Base-by-base conservation (phyloP, 2,113 vertebrate species). In the Percopsis transmontana region DNA sequence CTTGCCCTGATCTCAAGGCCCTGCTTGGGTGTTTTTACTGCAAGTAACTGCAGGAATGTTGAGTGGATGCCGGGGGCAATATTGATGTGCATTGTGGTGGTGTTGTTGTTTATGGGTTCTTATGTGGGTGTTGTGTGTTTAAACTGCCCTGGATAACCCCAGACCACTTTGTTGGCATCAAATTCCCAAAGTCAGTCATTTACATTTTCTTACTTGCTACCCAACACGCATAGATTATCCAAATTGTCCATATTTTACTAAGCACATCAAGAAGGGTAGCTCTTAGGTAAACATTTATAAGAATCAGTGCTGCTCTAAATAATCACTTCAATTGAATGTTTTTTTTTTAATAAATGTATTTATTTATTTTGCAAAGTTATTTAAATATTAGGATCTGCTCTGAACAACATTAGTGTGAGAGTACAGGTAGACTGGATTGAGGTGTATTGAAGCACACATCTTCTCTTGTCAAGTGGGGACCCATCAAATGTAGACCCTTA, bases 71-170 rank as follows among this genome's bases (percentile, higher is more conserved):
- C 75, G 83, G 77, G 80, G 57, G 74, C n/a, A n/a, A n/a, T 62
- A 72, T 84, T 81, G 76, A 77, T 85, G 83, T 80, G 44, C 80
- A 71, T 82, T 87, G 81, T 82, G 63, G 62, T 33, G 27, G 27
- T 77, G 79, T 74, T 54, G 69, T 79, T 83, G 83, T 86, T 81
- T 85, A 84, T 84, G 81, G 76, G 68, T 71, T 74, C 62, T 78
- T 68, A 77, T 87, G 84, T 90, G 85, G 75, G 77, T 82, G 81
- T 76, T 82, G 84, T 87, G 68, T 74, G 73, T 67, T 83, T 77
- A 47, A 33, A 83, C 83, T 84, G 58, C 77, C 59, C 69, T 58
- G 77, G 70, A 77, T 84, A 75, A 79, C 58, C 70, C 71, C 70
- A 84, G 61, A 73, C 78, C 66, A 75, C 82, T 77, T 74, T 74